A percentile compares a stretch with the other conserved stretches of the same genome.
phyloP scores from a whole-genome alignment of 2,888 invertebrate species.

The Hyposoter dolosus region DNA sequence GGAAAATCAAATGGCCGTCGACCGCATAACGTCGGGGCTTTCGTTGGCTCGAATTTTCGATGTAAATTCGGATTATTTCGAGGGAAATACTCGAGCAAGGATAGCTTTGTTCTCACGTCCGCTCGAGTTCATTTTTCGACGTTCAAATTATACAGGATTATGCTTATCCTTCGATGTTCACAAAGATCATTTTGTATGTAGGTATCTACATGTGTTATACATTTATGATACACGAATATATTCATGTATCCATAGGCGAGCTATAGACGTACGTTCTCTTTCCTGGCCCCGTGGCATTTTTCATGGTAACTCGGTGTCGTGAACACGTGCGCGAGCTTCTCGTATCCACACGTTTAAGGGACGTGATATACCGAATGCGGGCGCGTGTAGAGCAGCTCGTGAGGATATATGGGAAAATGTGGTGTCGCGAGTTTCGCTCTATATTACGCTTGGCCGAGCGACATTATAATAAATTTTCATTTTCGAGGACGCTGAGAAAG shows the following conservation, averaged over 20 bases:
- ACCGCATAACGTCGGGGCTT: neutral
- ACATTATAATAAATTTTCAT: constrained; percentile 73
- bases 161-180: neutral
- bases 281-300: constrained; percentile 51
- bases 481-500: constrained; percentile 61
- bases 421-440: constrained; percentile 22
- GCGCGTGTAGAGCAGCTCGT: constrained; percentile 17
- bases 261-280: constrained; percentile 14
- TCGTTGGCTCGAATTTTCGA: neutral
- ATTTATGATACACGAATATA: constrained; percentile 23
- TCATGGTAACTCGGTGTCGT: constrained; percentile 40
- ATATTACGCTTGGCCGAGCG: constrained; percentile 62
- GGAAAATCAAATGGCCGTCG: no score
- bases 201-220: neutral
- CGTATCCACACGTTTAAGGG: neutral
- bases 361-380: constrained; percentile 42
- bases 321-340: constrained; percentile 66
- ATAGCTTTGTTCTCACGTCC: neutral
- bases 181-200: neutral
- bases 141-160: neutral
- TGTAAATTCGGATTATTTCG: neutral
- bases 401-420: constrained; percentile 18
- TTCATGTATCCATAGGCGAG: neutral
- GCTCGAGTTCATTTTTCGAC: neutral
- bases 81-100: neutral